phyloP scores from a whole-genome alignment of 2,888 invertebrate genomes.

The Drosophila acutilabella region DNA sequence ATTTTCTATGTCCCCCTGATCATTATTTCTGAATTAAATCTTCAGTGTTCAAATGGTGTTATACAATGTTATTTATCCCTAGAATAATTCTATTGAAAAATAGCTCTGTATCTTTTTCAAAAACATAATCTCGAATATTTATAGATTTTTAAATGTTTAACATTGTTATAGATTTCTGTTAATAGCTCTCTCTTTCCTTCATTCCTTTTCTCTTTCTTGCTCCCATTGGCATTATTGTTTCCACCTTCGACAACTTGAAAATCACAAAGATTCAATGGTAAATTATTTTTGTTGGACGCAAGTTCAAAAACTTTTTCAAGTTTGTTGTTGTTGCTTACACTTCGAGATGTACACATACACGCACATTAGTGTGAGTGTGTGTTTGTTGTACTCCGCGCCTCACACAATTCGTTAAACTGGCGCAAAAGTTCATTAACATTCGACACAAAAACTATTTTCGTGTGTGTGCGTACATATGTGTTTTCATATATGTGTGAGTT shows the following conservation, averaged over 20 bases:
- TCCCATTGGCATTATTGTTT: not conserved
- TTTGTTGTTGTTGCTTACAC: constrained; percentile 34
- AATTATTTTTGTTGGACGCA: constrained; percentile 39
- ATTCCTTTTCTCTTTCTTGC: not conserved
- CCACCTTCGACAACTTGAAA: constrained; percentile 34
- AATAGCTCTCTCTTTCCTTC: not conserved
- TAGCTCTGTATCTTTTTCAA: not conserved
- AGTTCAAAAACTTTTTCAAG: constrained; percentile 62
- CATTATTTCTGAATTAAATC: too few relatives aligned
- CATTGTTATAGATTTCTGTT: not conserved
- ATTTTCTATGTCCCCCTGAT: too few relatives aligned
- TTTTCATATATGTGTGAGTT: constrained; percentile 12
- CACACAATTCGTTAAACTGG: constrained; percentile 74
- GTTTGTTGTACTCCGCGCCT: constrained; percentile 36
- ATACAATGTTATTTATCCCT: too few relatives aligned
- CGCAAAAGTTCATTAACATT: constrained; percentile 84
- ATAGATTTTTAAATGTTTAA: too few relatives aligned
- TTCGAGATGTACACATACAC: constrained; percentile 1
- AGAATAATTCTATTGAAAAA: too few relatives aligned
- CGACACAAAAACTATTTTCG: constrained; percentile 76
- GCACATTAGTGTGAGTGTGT: constrained; percentile 16
- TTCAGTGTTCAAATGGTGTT: too few relatives aligned
- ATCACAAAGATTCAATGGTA: constrained; percentile 41
- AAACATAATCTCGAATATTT: too few relatives aligned
- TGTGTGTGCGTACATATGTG: constrained; percentile 11